phyloP scores from a whole-genome alignment of 2,797 vertebrate species.

The Capromys pilorides region DNA sequence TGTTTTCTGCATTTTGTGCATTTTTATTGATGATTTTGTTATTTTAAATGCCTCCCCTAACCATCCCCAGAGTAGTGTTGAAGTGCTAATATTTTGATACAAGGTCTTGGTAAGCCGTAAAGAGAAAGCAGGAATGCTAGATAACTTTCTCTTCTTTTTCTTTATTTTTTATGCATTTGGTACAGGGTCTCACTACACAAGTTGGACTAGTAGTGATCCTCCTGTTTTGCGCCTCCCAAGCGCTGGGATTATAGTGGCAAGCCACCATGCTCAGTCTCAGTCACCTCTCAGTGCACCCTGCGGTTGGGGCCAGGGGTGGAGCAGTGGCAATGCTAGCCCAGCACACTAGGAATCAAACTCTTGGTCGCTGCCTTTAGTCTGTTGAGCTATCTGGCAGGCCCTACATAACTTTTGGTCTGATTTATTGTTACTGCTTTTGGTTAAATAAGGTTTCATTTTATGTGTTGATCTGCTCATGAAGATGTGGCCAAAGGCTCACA shows the following conservation, averaged over 20 bases:
- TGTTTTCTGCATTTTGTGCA: neutral
- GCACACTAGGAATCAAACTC: no score
- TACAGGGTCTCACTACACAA: no score
- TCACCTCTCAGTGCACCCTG: no score
- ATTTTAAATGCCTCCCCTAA: neutral
- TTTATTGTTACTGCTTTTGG: neutral
- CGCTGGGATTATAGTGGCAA: no score
- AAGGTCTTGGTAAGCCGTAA: neutral
- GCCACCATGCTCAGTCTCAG: no score
- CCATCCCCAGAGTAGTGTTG: neutral
- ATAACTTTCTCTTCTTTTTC: neutral
- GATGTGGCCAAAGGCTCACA: neutral
- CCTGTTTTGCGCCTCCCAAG: no score
- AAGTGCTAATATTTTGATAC: neutral
- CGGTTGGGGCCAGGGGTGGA: no score
- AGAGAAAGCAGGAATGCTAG: neutral
- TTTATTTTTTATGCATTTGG: no score
- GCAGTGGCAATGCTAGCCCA: no score
- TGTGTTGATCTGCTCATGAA: neutral
- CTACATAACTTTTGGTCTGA: neutral
- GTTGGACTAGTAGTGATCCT: no score
- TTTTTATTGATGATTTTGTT: conserved; percentile 3
- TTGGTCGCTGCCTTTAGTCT: no score
- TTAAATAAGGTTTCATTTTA: conserved; percentile 1
- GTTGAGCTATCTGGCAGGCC: no score